Percentiles rank a stretch among this genome's conserved stretches.
Conservation (phyloP, 2,113 vertebrate species). For the Pyrgilauda ruficollis region DNA sequence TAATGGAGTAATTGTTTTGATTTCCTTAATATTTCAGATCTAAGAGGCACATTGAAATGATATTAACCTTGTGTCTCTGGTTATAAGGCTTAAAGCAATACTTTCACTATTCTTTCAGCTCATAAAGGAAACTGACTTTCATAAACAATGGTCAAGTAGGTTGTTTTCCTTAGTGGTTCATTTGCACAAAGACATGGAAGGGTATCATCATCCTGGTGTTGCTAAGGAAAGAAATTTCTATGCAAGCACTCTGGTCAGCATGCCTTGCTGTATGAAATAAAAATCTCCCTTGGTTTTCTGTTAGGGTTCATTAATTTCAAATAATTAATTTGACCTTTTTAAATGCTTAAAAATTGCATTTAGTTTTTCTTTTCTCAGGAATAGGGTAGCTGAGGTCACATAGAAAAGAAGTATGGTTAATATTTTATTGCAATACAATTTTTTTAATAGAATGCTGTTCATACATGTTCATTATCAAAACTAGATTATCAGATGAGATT, state of each 20-base stretch:
- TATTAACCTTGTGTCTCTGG: neutral
- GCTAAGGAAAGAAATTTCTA: neutral
- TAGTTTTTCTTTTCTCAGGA: slow-evolving; percentile 59
- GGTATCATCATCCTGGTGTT: neutral
- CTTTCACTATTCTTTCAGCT: neutral
- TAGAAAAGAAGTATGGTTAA: neutral
- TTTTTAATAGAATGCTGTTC: slow-evolving; percentile 59
- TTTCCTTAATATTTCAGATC: neutral
- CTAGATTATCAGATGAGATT: slow-evolving; percentile 12
- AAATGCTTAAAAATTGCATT: slow-evolving; percentile 38
- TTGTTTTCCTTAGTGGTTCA: neutral
- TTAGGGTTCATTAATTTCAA: slow-evolving; percentile 53
- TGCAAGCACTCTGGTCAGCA: neutral
- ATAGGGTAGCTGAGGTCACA: slow-evolving; percentile 52
- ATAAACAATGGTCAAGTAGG: neutral
- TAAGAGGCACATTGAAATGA: neutral
- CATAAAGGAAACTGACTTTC: neutral
- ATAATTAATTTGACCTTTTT: slow-evolving; percentile 51
- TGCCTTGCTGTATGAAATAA: neutral
- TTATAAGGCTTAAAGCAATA: neutral
- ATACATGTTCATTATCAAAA: slow-evolving; percentile 20
- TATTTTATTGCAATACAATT: slow-evolving; percentile 25
- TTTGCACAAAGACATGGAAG: neutral
- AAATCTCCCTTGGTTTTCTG: slow-evolving; percentile 37
- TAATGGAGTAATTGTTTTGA: neutral